Evolutionary conservation across 2,888 invertebrate genomes (phyloP).

Genomic region (Stenodema calcarata): DNA sequence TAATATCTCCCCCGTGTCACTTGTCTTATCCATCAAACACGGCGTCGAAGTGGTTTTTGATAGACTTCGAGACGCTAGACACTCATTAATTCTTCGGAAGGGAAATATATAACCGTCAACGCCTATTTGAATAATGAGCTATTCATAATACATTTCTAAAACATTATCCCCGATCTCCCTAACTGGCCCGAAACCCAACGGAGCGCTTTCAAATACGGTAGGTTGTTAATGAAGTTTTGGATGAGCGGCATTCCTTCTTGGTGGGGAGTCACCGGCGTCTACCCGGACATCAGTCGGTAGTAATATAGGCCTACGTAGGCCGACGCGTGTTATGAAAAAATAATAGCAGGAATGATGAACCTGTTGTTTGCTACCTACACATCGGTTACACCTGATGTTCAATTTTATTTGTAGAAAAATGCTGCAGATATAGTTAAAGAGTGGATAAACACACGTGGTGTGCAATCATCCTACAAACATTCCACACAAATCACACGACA

Average conservation of each 20-base stretch:
- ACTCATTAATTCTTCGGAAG: background rate
- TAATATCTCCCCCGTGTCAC: background rate
- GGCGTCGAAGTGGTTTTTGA: background rate
- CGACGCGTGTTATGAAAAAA: no score
- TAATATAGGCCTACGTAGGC: no score
- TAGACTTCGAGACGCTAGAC: background rate
- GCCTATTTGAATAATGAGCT: background rate
- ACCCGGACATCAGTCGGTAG: no score
- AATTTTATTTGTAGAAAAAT: no score
- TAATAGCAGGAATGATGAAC: no score
- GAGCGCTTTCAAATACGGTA: background rate
- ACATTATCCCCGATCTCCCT: background rate
- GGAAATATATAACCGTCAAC: background rate
- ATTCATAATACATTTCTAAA: background rate
- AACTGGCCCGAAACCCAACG: background rate
- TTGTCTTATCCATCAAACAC: background rate
- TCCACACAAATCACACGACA: no score
- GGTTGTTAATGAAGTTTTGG: background rate
- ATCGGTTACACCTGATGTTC: no score
- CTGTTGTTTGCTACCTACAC: no score
- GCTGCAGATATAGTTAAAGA: no score
- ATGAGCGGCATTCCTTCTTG: background rate
- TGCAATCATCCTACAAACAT: no score
- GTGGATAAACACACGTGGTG: no score
- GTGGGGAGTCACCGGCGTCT: no score